Evolutionary conservation across 2,888 invertebrate species (phyloP).

Genomic region (Ophonus ardosiacus): DNA sequence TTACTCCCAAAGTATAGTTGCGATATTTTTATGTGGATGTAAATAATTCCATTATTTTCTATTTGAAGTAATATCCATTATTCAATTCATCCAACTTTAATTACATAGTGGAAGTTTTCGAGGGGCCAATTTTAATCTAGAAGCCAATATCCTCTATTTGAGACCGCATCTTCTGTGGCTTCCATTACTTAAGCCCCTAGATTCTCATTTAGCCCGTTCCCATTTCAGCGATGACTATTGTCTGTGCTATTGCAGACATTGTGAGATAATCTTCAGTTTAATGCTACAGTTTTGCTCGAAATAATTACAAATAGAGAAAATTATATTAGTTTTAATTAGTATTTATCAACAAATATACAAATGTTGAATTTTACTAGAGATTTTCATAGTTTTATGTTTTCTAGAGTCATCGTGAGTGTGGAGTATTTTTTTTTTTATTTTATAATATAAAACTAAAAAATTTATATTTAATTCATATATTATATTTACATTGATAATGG

Average conservation of each 20-base stretch:
- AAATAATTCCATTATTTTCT: constrained; percentile 39
- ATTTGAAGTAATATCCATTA: constrained; percentile 42
- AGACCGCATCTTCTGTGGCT: constrained; percentile 33
- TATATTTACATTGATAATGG: no score
- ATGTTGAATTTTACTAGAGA: no score
- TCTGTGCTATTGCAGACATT: neutral
- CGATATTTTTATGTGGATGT: neutral
- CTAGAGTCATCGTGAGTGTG: no score
- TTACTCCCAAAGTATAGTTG: neutral
- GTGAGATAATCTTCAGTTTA: neutral
- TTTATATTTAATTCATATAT: no score
- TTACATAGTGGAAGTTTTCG: constrained; percentile 39
- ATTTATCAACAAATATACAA: neutral
- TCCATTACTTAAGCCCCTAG: constrained; percentile 15
- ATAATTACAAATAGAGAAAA: neutral
- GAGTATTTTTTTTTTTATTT: no score
- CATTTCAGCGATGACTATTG: neutral
- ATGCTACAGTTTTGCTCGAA: neutral
- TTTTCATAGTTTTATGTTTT: no score
- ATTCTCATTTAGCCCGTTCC: neutral
- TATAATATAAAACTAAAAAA: no score
- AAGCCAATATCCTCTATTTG: constrained; percentile 28
- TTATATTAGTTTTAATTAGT: neutral
- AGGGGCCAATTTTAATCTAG: constrained; percentile 32
- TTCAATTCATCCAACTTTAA: constrained; percentile 39